Evolutionary conservation across 2,113 vertebrate species (phyloP).

Genomic region (Mola mola): DNA sequence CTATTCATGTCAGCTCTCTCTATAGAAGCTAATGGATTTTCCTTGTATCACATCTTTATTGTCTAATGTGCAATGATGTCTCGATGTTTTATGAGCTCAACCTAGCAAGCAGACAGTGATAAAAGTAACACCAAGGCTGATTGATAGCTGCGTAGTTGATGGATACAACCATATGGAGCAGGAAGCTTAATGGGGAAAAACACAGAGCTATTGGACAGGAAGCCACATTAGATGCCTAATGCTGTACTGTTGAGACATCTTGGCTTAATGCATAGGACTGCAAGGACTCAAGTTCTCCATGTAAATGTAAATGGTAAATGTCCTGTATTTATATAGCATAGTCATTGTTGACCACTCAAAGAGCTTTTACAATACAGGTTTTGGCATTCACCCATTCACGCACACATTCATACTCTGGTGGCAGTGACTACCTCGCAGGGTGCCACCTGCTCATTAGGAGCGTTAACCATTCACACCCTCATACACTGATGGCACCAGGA

Average conservation of each 20-base stretch:
- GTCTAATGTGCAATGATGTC: constrained; percentile 75
- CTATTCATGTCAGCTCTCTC: constrained; percentile 63
- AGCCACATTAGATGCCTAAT: constrained; percentile 51
- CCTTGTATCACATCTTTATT: constrained; percentile 71
- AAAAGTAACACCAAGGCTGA: constrained; percentile 66
- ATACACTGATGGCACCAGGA: too few relatives aligned
- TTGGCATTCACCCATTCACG: too few relatives aligned
- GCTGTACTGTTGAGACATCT: constrained; percentile 36
- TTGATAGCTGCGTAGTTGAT: constrained; percentile 67
- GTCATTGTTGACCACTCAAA: too few relatives aligned
- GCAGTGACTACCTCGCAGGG: too few relatives aligned
- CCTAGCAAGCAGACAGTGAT: constrained; percentile 65
- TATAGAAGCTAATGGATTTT: constrained; percentile 70
- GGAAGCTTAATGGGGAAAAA: constrained; percentile 44
- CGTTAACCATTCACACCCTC: too few relatives aligned
- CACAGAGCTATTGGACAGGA: constrained; percentile 22
- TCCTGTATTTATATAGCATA: too few relatives aligned
- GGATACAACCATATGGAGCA: constrained; percentile 68
- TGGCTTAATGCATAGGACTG: constrained; percentile 27
- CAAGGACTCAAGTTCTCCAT: constrained; percentile 17
- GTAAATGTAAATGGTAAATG: too few relatives aligned
- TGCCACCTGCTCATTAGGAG: too few relatives aligned
- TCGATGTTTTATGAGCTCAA: constrained; percentile 72
- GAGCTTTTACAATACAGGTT: too few relatives aligned
- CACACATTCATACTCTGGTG: too few relatives aligned